Percentiles rank a stretch among this genome's conserved stretches.
Conservation (phyloP, 2,888 invertebrate species). For the Cecidostiba fungosa region DNA sequence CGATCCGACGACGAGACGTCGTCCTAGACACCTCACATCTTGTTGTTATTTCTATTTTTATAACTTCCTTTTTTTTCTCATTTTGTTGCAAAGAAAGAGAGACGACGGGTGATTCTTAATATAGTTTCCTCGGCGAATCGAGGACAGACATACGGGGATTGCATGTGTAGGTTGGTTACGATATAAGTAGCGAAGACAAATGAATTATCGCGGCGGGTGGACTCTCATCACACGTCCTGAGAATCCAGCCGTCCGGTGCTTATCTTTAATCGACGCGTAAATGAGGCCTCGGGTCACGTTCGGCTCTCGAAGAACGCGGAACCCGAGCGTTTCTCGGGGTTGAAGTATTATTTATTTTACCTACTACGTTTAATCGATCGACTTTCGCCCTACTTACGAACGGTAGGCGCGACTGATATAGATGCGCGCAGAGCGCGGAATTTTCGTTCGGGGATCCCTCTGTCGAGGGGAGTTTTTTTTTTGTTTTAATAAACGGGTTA, state of each 20-base stretch:
- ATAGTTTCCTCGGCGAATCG: background rate
- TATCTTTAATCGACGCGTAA: conserved; percentile 6
- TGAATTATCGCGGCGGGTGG: background rate
- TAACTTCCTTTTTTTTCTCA: background rate
- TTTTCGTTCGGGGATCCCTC: background rate
- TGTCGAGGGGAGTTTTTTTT: background rate
- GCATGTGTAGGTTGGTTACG: conserved; percentile 15
- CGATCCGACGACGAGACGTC: conserved; percentile 57
- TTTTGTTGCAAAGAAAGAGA: background rate
- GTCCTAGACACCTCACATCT: background rate
- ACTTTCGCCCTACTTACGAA: conserved; percentile 19
- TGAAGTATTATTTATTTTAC: conserved; percentile 59
- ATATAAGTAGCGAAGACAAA: background rate
- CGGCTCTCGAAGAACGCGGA: conserved; percentile 24
- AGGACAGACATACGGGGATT: conserved; percentile 32
- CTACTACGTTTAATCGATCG: conserved; percentile 28
- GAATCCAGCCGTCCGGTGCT: background rate
- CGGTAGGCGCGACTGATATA: conserved; percentile 45
- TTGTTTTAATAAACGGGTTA: conserved; percentile 22
- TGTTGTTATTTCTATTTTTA: background rate
- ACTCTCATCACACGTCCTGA: conserved; percentile 23
- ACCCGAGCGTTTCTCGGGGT: conserved; percentile 28
- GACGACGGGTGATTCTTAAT: conserved; percentile 5
- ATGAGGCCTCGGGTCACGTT: background rate
- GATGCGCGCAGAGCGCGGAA: conserved; percentile 6